Percentiles rank a stretch among this genome's conserved stretches.
These are phyloP conservation scores for Torymus auratus DNA, from an alignment of 2,888 invertebrate species.

Conservation along the genomic window DNA sequence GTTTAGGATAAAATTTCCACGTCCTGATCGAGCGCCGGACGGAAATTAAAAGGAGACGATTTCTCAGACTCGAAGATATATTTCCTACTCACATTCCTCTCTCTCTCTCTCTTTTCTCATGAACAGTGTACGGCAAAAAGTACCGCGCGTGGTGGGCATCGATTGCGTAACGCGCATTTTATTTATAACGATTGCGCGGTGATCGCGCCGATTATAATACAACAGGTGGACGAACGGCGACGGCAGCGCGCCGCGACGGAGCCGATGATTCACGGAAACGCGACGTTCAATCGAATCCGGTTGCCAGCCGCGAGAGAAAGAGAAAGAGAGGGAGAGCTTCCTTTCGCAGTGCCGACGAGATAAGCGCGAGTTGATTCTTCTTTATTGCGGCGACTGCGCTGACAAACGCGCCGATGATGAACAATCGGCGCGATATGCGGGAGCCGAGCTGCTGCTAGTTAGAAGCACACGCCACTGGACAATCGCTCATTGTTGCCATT, in stretches of 20 bases:
- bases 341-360: slow-evolving; percentile 18
- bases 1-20: not conserved
- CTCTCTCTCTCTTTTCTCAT: too few relatives aligned
- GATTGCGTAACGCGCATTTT: slow-evolving; percentile 46
- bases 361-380: slow-evolving; percentile 11
- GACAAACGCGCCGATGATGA: slow-evolving; percentile 46
- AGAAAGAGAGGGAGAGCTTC: not conserved
- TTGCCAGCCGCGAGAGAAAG: slow-evolving; percentile 57
- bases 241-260: slow-evolving; percentile 48
- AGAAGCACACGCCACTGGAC: not conserved
- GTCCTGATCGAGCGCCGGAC: not conserved
- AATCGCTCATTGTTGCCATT: too few relatives aligned
- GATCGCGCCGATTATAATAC: slow-evolving; percentile 34
- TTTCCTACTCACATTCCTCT: too few relatives aligned
- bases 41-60: slow-evolving; percentile 5
- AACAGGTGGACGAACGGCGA: slow-evolving; percentile 57
- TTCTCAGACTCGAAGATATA: not conserved
- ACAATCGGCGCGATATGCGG: slow-evolving; percentile 16
- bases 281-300: slow-evolving; percentile 67
- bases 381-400: slow-evolving; percentile 24
- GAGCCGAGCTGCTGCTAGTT: not conserved
- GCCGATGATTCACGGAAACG: slow-evolving; percentile 65
- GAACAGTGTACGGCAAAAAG: too few relatives aligned
- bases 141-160: not conserved
- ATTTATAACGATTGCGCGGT: slow-evolving; percentile 62